Conservation (phyloP, 53 echinoderm and acorn worm species). For the Crossaster papposus region DNA sequence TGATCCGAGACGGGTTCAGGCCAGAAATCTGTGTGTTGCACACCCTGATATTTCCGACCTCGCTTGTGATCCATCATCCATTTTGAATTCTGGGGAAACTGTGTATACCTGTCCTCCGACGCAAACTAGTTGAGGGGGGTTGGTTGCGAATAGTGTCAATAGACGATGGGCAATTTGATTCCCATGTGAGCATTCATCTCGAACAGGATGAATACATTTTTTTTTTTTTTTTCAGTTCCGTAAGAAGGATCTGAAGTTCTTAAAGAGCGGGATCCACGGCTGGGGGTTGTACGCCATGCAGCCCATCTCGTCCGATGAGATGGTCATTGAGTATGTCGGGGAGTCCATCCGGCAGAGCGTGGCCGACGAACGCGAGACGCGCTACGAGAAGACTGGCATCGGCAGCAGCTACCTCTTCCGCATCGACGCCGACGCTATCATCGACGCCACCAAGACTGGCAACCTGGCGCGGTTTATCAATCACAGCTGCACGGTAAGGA, state of each 20-base stretch:
- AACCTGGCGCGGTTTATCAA: slow-evolving; percentile 98
- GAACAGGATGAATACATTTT: not conserved
- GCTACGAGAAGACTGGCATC: slow-evolving; percentile 88
- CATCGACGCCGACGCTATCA: slow-evolving; percentile 86
- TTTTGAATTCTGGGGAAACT: no score
- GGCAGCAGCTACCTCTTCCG: slow-evolving; percentile 98
- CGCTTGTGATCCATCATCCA: no score
- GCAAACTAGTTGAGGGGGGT: no score
- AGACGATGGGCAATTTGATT: not conserved
- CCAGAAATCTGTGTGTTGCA: no score
- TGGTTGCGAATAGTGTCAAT: not conserved
- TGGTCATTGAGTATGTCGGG: slow-evolving; percentile 99
- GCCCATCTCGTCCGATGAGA: slow-evolving; percentile 93
- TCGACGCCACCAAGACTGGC: slow-evolving; percentile 95
- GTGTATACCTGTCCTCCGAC: no score
- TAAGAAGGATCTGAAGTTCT: slow-evolving; percentile 98
- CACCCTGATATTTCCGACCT: no score
- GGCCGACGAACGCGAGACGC: slow-evolving; percentile 87
- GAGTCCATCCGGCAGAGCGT: slow-evolving; percentile 93
- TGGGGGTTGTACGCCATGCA: slow-evolving; percentile 99
- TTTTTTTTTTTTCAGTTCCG: slow-evolving; percentile 75
- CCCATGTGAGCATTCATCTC: not conserved
- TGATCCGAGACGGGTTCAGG: no score
- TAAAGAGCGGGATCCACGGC: slow-evolving; percentile 96
- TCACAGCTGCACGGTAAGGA: slow-evolving; percentile 96